Base-by-base conservation (phyloP, 2,113 vertebrate species). In the Columba janthina region DNA sequence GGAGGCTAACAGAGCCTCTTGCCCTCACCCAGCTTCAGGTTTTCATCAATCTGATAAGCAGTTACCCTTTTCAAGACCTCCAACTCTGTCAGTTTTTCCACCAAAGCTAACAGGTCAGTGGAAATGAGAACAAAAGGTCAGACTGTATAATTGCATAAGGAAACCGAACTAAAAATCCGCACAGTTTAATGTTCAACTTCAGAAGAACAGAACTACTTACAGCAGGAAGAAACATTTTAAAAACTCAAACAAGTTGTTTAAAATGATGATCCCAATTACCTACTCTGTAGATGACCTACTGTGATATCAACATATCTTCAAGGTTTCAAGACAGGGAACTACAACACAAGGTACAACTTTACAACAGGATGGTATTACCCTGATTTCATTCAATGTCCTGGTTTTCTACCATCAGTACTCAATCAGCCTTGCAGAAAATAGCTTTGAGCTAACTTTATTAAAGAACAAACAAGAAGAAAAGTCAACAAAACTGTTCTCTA, bases 401-500 rank as follows among this genome's bases (percentile, higher is more conserved):
- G 57, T 96, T 96, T 93, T 89, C 93, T 93, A 90, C 76, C 57
- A 32, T 16, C 7, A 90, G 69, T 50, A 40, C 53, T 84, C 19
- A 1, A 78, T 72, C 85, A 74, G 36, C 79, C 83, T 77, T 69
- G 58, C 46, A 92, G 85, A 90, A 95, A 92, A 90, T 54, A 94
- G 88, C 90, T 90, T 69, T 92, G 61, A 90, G 92, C 72, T 88
- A 77, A 83, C 69, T 93, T 93, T 90, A 96, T 83, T 88, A 58
- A 93, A 94, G 76, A 90, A 81, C 80, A 94, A 96, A 93, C 72
- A 94, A 84, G 56, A 93, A 69, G 88, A 95, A 93, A 83, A 96
- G 88, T 96, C 92, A 96, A 96, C 88, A 96, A 94, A 93, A 96
- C 65, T 65, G 44, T 92, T 93, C 85, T 69, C 64, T 87, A 88